Evolutionary conservation across 2,113 vertebrate genomes (phyloP), one percentile per base, ranked within the genome.

Genomic region (Hypomesus transpacificus): DNA sequence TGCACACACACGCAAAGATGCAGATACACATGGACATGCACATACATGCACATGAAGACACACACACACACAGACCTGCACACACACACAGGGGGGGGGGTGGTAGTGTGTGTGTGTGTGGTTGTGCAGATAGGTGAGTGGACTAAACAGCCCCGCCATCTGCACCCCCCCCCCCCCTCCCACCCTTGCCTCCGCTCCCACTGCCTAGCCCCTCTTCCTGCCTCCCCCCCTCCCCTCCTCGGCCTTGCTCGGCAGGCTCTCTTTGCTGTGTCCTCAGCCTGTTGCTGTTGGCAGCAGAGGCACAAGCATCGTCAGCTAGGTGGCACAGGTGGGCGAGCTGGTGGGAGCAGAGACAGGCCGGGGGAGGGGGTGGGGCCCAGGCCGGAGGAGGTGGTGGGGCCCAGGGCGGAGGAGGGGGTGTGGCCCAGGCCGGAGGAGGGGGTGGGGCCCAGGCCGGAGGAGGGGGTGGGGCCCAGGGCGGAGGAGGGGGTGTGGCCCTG

Each of bases 271-370:
- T 21, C 70, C 66, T 75, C 74, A 71, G 76, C 76, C 76, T 83
- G 76, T 83, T 80, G 78, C 61, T 80, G 57, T 85, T 85, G 83
- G 83, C 80, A 81, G 59, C n/a, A 62, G 18, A 28, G 52, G 67
- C 58, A 21, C 68, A 52, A 59, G 75, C 63, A 28, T 11, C 14
- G 16, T 14, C 60, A 62, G 28, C 60, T 53, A 18, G 13, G 52
- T 60, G 58, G 22, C 58, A 60, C 58, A 60, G 58, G 58, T 24
- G 14, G 58, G 58, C 52, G 3, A 3, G 52, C 17, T 14, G 52
- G 52, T 14, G 52, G 17, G 58, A 60, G 21, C 21, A 22, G 13
- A 21, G 20, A 14, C 3, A 13, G 5, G 9, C 31, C 3, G 21
- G 34, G 66, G 65, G 68, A 75, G 69, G 62, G 74, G 39, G n/a